Evolutionary conservation across 2,888 invertebrate species (phyloP).

Genomic region (Troides aeacus): DNA sequence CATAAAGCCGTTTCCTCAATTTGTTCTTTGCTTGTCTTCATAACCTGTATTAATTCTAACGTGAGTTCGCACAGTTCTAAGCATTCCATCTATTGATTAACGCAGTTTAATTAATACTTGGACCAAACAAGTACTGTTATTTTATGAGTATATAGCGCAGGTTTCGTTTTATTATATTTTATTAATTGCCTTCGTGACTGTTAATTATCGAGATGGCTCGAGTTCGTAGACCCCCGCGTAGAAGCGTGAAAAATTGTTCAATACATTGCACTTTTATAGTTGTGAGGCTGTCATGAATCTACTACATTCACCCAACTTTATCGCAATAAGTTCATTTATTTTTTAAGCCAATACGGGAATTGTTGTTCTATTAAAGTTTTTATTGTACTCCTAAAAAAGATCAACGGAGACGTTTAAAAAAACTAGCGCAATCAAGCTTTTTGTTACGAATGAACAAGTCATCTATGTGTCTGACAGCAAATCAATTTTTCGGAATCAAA

Average conservation of each 20-base stretch:
- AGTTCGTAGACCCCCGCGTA: conserved; percentile 23
- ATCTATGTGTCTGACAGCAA: background rate
- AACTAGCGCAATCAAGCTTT: conserved; percentile 2
- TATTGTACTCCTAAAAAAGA: conserved; percentile 1
- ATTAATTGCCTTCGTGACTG: conserved; percentile 48
- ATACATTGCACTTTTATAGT: conserved; percentile 24
- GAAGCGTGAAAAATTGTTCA: conserved; percentile 25
- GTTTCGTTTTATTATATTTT: conserved; percentile 49
- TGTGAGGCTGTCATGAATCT: conserved; percentile 4
- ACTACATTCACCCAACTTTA: conserved; percentile 4
- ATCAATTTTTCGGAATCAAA: background rate
- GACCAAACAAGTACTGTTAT: background rate
- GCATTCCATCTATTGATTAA: background rate
- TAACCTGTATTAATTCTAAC: background rate
- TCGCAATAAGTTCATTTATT: conserved; percentile 18
- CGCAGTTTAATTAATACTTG: background rate
- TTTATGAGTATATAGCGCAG: conserved; percentile 1
- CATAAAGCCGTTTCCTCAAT: background rate
- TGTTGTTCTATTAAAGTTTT: conserved; percentile 16
- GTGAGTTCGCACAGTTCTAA: background rate
- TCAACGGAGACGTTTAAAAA: conserved; percentile 3
- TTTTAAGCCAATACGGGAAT: conserved; percentile 2
- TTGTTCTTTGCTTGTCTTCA: background rate
- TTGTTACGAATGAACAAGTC: background rate
- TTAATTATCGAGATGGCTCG: conserved; percentile 33